These are phyloP conservation scores for Ceyx melanurus DNA, from an alignment of 2,113 vertebrate genomes.

Conservation along the genomic window DNA sequence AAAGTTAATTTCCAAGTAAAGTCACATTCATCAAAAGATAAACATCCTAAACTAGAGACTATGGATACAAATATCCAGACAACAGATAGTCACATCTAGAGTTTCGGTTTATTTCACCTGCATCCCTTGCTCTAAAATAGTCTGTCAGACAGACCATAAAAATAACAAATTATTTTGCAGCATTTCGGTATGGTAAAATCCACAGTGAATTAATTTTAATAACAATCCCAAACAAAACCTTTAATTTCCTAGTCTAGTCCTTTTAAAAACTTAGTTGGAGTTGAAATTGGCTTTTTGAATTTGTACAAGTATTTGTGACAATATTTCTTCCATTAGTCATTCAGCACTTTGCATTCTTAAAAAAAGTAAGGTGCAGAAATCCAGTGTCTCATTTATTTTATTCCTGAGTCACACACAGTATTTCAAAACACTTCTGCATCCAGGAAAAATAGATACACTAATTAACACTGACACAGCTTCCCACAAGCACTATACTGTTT, in stretches of 20 bases:
- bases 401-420: neutral
- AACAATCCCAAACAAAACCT: neutral
- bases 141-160: neutral
- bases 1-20: conserved; percentile 46
- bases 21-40: neutral
- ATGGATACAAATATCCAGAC: neutral
- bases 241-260: neutral
- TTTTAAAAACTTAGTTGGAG: neutral
- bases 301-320: neutral
- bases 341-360: neutral
- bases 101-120: neutral
- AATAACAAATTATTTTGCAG: neutral
- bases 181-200: neutral
- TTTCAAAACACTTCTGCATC: neutral
- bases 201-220: neutral
- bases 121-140: neutral
- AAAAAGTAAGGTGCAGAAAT: neutral
- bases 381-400: neutral
- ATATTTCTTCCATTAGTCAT: neutral
- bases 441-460: neutral
- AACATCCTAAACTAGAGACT: neutral
- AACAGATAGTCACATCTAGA: neutral
- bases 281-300: neutral
- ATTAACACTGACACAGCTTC: neutral
- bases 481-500: neutral